Percentiles rank a stretch among this genome's conserved stretches.
phyloP scores from a whole-genome alignment of 2,888 invertebrate genomes.

The Dysmachus trigonus region DNA sequence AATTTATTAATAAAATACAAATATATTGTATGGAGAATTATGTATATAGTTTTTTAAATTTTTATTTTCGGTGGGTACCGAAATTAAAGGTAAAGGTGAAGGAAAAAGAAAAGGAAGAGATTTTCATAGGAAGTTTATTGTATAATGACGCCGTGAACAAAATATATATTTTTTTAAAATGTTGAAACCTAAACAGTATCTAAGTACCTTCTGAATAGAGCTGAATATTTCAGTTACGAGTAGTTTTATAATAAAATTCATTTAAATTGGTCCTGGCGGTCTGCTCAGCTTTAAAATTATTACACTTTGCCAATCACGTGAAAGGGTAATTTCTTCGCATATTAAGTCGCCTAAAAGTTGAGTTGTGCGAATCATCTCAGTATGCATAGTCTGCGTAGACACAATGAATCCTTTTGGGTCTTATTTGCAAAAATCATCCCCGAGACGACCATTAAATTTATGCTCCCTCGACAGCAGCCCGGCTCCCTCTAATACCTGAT shows the following conservation, averaged over 20 bases:
- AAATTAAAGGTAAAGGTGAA: too few relatives aligned
- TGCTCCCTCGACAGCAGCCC: not conserved
- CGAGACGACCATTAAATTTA: not conserved
- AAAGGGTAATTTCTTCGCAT: not conserved
- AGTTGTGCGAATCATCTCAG: not conserved
- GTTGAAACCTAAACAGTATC: too few relatives aligned
- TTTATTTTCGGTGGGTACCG: too few relatives aligned
- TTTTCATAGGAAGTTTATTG: too few relatives aligned
- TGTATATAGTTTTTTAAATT: too few relatives aligned
- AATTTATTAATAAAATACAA: too few relatives aligned
- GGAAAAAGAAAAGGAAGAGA: too few relatives aligned
- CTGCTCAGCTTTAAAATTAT: not conserved
- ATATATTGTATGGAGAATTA: too few relatives aligned
- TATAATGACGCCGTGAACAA: too few relatives aligned
- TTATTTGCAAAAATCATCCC: slow-evolving; percentile 3
- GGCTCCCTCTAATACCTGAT: not conserved
- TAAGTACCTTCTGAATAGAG: too few relatives aligned
- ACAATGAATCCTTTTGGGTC: slow-evolving; percentile 16
- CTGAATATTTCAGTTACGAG: not conserved
- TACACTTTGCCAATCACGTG: not conserved
- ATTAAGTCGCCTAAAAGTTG: not conserved
- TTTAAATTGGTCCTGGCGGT: not conserved
- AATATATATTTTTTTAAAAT: too few relatives aligned
- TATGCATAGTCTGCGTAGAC: not conserved
- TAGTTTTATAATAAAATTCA: not conserved